Conservation (phyloP, 1,140 invertebrate genomes). For the Stegodyphus mimosarum region DNA sequence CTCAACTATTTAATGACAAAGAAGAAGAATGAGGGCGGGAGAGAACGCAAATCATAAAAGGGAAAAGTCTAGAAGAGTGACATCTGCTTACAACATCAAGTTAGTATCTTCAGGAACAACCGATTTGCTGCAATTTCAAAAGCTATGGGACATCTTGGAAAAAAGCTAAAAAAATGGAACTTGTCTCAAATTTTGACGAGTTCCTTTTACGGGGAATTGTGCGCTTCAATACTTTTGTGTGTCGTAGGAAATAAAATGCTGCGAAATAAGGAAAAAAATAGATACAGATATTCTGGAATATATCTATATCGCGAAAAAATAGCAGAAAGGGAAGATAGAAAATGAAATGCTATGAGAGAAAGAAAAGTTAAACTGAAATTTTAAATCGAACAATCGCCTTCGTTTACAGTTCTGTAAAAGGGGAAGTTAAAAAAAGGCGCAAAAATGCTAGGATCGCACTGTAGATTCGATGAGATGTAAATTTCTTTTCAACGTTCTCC, state of each 20-base stretch:
- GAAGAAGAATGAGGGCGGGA: neutral
- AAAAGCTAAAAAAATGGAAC: constrained; percentile 25
- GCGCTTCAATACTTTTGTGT: constrained; percentile 29
- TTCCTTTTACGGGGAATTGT: constrained; percentile 34
- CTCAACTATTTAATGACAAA: constrained; percentile 29
- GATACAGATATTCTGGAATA: constrained; percentile 29
- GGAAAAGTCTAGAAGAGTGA: constrained; percentile 20
- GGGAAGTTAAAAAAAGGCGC: constrained; percentile 13
- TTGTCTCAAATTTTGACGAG: constrained; percentile 50
- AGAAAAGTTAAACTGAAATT: constrained; percentile 49
- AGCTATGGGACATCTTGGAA: constrained; percentile 42
- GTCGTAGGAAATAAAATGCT: constrained; percentile 44
- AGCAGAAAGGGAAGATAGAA: constrained; percentile 20
- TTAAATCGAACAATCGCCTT: constrained; percentile 50
- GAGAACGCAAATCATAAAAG: neutral
- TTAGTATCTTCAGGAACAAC: constrained; percentile 47
- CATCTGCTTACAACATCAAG: constrained; percentile 50
- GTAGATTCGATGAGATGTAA: constrained; percentile 40
- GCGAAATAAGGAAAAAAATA: constrained; percentile 29
- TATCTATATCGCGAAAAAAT: constrained; percentile 35
- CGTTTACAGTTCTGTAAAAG: constrained; percentile 1
- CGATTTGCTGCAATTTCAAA: constrained; percentile 56
- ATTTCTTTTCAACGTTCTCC: neutral
- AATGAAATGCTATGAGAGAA: constrained; percentile 35
- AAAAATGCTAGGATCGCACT: constrained; percentile 47